Base-by-base conservation (phyloP, 1,140 invertebrate species). In the Centruroides sculpturatus region DNA sequence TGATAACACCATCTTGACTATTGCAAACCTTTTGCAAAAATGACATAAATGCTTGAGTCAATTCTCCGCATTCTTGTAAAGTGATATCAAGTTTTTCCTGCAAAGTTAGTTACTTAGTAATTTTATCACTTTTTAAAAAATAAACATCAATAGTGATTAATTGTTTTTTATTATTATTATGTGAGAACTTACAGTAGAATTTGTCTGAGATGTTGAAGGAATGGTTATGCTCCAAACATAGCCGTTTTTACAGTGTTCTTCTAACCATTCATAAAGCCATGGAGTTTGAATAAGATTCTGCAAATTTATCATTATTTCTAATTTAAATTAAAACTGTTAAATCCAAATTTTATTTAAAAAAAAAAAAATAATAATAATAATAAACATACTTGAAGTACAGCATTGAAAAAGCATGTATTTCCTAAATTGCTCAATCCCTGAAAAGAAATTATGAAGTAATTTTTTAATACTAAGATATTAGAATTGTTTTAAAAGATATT, bases 371-470 rank as follows among this genome's bases (percentile, higher is more conserved):
- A 23, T 23, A 23, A 47, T 54, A 12, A 57, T 47, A 60, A 36
- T n/a, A n/a, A 35, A 66, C 62, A 59, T 69, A 75, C 75, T 70
- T 98, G 93, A 77, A 96, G 82, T 4, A 96, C 89, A 50, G 92
- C 87, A 78, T 97, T 97, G 69, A 95, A 94, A 77, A 94, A 98
- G 73, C 93, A 97, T 3, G 92, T 96, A 71, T 96, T 95, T 59
- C 93, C 92, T 72, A 96, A 77, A 80, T 97, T 96, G 48, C 74
- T 74, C 56, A 92, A 74, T 11, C 89, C 89, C 76, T 81, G 61
- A 53, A 72, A 74, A 59, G 59, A 65, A 60, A 60, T 66, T 47
- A 10, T 60, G 35, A 41, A 47, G 23, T 23, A 23, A 61, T 47
- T 66, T n/a, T n/a, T 51, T 35, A 57, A 50, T 47, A 62, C 53